These are phyloP conservation scores for Cylloceria caligata DNA, from an alignment of 2,888 invertebrate species.

Conservation along the genomic window DNA sequence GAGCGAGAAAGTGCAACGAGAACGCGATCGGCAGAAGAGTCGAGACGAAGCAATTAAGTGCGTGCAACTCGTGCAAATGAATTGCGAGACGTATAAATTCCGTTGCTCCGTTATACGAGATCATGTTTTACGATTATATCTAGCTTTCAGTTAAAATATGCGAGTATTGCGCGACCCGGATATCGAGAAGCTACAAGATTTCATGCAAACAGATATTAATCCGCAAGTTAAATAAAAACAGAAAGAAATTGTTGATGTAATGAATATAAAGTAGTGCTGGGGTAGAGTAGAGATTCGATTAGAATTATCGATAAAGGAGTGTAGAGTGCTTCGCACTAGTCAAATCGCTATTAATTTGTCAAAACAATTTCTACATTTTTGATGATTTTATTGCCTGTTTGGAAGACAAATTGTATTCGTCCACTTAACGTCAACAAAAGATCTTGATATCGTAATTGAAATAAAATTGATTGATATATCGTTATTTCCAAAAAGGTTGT, in stretches of 20 bases:
- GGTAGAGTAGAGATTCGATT: background rate
- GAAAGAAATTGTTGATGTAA: background rate
- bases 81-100: slow-evolving; percentile 29
- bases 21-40: slow-evolving; percentile 59
- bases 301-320: slow-evolving; percentile 14
- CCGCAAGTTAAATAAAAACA: background rate
- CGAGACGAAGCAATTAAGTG: slow-evolving; percentile 58
- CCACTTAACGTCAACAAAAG: too few species aligned
- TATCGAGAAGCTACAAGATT: background rate
- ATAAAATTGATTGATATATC: too few species aligned
- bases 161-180: slow-evolving; percentile 17
- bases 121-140: slow-evolving; percentile 28
- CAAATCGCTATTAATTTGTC: too few species aligned
- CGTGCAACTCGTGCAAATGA: slow-evolving; percentile 42
- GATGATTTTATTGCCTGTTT: too few species aligned
- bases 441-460: too few species aligned
- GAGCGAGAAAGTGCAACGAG: slow-evolving; percentile 69
- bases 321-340: too few species aligned
- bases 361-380: too few species aligned
- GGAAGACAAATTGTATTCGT: too few species aligned
- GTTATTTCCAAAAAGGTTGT: too few species aligned
- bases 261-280: background rate
- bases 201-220: background rate
- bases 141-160: background rate
- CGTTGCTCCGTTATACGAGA: slow-evolving; percentile 23